Percentiles rank a stretch among this genome's conserved stretches.
Evolutionary conservation across 1,140 invertebrate genomes (phyloP).

Genomic region (Achatina immaculata): DNA sequence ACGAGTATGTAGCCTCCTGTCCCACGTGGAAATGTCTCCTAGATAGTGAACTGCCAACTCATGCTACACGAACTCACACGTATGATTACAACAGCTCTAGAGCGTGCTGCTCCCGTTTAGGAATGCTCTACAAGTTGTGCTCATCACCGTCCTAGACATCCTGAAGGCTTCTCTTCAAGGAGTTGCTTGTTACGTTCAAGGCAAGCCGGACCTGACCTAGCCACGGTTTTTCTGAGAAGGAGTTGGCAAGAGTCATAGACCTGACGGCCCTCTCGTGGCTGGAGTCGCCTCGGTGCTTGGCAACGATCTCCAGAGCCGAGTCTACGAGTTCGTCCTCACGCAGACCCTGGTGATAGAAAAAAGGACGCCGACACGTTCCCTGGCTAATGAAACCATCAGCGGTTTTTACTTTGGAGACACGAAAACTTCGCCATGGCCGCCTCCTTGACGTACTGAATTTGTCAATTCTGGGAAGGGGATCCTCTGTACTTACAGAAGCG

Average conservation of each 20-base stretch:
- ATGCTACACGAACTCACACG: no score
- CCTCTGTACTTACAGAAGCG: constrained; percentile 8
- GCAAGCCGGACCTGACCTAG: constrained; percentile 62
- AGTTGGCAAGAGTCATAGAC: constrained; percentile 62
- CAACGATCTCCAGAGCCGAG: constrained; percentile 52
- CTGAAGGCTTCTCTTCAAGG: constrained; percentile 45
- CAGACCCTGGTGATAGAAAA: constrained; percentile 58
- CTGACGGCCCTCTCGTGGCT: constrained; percentile 63
- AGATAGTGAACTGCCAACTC: no score
- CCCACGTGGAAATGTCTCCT: no score
- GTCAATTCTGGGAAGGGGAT: constrained; percentile 7
- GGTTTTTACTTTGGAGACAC: no score
- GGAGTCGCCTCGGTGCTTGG: constrained; percentile 55
- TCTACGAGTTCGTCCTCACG: constrained; percentile 53
- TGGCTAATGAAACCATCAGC: constrained; percentile 54
- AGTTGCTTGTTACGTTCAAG: constrained; percentile 51
- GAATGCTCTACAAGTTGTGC: no score
- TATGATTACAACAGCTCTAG: no score
- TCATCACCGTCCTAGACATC: neutral
- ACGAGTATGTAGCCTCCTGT: no score
- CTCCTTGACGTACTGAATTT: constrained; percentile 40
- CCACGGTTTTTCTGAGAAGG: constrained; percentile 67
- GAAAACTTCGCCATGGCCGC: no score
- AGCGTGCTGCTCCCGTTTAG: no score
- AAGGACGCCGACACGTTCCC: constrained; percentile 54